A percentile compares a stretch with the other conserved stretches of the same genome.
Evolutionary conservation across 1,140 invertebrate species (phyloP).

Genomic region (Ips typographus): DNA sequence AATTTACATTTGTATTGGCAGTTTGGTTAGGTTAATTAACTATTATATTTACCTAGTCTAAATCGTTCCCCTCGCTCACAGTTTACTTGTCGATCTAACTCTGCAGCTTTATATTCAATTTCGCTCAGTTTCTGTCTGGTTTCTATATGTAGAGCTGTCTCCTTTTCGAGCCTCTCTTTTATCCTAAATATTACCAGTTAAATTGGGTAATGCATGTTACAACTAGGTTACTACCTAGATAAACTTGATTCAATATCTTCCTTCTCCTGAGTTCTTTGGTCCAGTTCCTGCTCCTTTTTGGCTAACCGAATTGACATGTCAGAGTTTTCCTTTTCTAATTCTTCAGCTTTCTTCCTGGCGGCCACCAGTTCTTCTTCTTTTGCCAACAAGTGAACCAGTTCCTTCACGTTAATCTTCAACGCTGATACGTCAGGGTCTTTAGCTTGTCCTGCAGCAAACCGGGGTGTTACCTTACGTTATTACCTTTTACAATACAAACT

Average conservation of each 20-base stretch:
- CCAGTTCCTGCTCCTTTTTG: constrained; percentile 92
- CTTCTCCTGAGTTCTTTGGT: constrained; percentile 85
- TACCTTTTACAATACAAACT: no score
- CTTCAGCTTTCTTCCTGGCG: constrained; percentile 82
- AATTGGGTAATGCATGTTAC: background rate
- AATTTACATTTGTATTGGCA: constrained; percentile 3
- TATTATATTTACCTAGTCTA: constrained; percentile 56
- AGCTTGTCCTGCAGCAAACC: background rate
- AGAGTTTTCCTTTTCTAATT: constrained; percentile 85
- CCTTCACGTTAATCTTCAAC: constrained; percentile 83
- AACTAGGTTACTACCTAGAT: constrained; percentile 42
- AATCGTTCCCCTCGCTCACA: constrained; percentile 80
- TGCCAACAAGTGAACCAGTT: constrained; percentile 86
- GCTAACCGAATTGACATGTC: constrained; percentile 82
- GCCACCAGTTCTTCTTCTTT: constrained; percentile 92
- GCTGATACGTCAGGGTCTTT: constrained; percentile 81
- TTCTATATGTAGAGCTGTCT: constrained; percentile 84
- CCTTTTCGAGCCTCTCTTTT: constrained; percentile 87
- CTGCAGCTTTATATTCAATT: constrained; percentile 71
- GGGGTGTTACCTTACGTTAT: no score
- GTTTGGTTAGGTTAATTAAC: background rate
- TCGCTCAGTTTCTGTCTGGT: constrained; percentile 75
- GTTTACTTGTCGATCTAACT: constrained; percentile 74
- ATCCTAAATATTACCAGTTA: constrained; percentile 58
- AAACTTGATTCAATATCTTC: constrained; percentile 88